Base-by-base conservation (phyloP, 2,797 vertebrate species). In the Buphagus erythrorhynchus region DNA sequence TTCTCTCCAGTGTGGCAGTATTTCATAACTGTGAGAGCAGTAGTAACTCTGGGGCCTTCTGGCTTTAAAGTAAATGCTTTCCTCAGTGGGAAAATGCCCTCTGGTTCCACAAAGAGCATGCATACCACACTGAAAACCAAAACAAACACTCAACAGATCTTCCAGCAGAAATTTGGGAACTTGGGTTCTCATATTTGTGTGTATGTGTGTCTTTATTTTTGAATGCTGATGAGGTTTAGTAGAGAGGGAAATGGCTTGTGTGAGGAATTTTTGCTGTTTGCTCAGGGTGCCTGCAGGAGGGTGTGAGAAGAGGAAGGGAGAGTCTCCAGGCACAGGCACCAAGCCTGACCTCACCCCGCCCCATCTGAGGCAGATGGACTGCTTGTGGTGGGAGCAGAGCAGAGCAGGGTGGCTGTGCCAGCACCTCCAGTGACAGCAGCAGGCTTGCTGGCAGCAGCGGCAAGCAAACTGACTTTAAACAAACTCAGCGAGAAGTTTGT, bases 401-500 rank as follows among this genome's bases (percentile, higher is more conserved):
- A 1, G 43, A 87, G 52, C 4, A 1, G 40, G 38, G 71, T 59
- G 73, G 36, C 35, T 0, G 0, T 0, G 7, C 29, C 0, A 3
- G 29, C 20, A 4, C 25, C 4, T 2, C 57, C 36, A 42, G 75
- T 1, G 25, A 42, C 22, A 69, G 63, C 71, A 66, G 61, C 57
- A 66, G 66, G 59, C 75, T 57, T 63, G 46, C 61, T 78, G 66
- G 57, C 2, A 4, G 45, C 58, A 83, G n/a, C 0, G 0, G 26
- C 24, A 45, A 67, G 54, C 33, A 45, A 65, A 22, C 24, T 35
- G 36, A 26, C 49, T 65, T 90, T 54, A 62, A 86, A 52, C 1
- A 6, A 92, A 43, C 29, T 52, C 29, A 76, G 46, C 45, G 25
- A 55, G 55, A 62, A 45, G 29, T 2, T 5, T 62, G 51, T 40